A percentile compares a stretch with the other conserved stretches of the same genome.
phyloP scores from a whole-genome alignment of 2,113 vertebrate genomes.

The Galbula dea region DNA sequence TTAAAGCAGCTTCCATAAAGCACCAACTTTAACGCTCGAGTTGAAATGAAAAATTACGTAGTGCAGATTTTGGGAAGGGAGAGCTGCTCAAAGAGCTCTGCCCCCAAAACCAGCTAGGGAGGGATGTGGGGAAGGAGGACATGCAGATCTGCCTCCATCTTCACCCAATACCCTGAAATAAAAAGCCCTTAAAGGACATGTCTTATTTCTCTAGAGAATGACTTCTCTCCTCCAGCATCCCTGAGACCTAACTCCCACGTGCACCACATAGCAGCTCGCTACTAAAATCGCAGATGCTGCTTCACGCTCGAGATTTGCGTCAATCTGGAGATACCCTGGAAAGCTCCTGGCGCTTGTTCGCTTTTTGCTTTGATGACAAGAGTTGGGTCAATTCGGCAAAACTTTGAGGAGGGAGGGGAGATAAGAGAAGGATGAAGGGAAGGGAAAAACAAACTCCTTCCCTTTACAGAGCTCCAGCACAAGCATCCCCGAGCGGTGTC shows the following conservation, averaged over 20 bases:
- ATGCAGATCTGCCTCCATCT: neutral
- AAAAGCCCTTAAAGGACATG: neutral
- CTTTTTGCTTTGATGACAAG: neutral
- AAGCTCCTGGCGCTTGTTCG: accelerated
- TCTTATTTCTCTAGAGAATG: neutral
- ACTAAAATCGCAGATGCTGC: accelerated
- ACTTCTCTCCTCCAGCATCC: neutral
- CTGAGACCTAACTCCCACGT: accelerated
- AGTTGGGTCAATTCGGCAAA: neutral
- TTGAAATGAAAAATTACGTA: neutral
- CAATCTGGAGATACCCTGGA: neutral
- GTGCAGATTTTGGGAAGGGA: neutral
- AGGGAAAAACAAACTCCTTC: neutral
- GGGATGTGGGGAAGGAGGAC: neutral
- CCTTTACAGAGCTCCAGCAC: neutral
- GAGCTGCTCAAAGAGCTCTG: accelerated
- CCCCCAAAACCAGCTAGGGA: neutral
- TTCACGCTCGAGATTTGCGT: accelerated
- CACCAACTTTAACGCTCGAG: neutral
- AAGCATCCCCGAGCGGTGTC: neutral
- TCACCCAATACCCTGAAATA: neutral
- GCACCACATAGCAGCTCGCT: neutral
- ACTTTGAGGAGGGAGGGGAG: neutral
- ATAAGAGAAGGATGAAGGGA: too few species aligned
- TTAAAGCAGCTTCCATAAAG: neutral